A percentile compares a stretch with the other conserved stretches of the same genome.
Evolutionary conservation across 30 jellyfish, hydroid and myxozoan genomes (phyloP).

Genomic region (Hydractinia echinata): DNA sequence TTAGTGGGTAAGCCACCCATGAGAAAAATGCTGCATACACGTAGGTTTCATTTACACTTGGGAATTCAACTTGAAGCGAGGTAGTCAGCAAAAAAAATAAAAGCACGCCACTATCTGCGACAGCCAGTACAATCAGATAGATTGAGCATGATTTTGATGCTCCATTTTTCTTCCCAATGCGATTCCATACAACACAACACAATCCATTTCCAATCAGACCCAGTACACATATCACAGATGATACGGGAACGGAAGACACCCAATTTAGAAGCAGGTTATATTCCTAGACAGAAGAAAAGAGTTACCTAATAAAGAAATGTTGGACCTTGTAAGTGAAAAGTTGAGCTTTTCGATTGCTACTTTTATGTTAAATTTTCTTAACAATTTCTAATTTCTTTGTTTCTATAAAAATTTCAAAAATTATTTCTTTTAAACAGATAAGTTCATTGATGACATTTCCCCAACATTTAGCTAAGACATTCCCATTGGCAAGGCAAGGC

Average conservation of each 20-base stretch:
- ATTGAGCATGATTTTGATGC: neutral
- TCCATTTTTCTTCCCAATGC: neutral
- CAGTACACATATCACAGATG: neutral
- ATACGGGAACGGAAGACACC: neutral
- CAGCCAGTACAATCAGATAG: neutral
- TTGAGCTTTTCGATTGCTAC: too few species aligned
- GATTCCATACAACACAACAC: neutral
- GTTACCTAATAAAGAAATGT: too few species aligned
- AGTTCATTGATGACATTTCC: too few species aligned
- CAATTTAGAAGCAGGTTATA: neutral
- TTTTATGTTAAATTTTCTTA: too few species aligned
- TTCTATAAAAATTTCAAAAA: too few species aligned
- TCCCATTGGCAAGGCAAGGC: too few species aligned
- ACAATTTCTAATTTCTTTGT: too few species aligned
- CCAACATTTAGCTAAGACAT: too few species aligned
- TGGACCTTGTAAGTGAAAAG: too few species aligned
- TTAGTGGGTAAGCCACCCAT: neutral
- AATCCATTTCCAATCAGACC: neutral
- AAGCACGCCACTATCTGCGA: neutral
- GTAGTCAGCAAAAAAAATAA: neutral
- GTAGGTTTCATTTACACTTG: neutral
- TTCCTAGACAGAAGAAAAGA: too few species aligned
- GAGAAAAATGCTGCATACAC: neutral
- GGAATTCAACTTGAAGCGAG: neutral
- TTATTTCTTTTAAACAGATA: too few species aligned